Evolutionary conservation across 2,888 invertebrate species (phyloP).

Genomic region (Ornithoptera alexandrae): DNA sequence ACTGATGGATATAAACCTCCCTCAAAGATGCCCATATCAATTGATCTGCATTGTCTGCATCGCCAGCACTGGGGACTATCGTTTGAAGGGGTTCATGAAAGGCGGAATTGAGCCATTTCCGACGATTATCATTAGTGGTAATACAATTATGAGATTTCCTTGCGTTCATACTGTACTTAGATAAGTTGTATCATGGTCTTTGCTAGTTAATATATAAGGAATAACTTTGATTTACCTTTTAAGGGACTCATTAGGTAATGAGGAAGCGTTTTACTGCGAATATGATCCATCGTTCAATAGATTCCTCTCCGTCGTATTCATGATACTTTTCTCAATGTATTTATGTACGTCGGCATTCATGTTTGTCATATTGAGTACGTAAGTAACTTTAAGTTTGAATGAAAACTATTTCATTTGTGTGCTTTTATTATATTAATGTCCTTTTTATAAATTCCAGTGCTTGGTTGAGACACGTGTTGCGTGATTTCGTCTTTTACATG

Average conservation of each 20-base stretch:
- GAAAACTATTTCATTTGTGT: background rate
- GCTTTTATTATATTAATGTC: background rate
- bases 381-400: conserved; percentile 3
- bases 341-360: conserved; percentile 22
- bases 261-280: conserved; percentile 8
- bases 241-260: conserved; percentile 8
- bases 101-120: no score
- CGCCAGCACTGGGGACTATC: no score
- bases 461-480: conserved; percentile 19
- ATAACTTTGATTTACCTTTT: conserved; percentile 1
- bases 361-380: conserved; percentile 23
- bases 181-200: no score
- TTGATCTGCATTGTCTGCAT: no score
- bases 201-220: background rate
- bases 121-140: no score
- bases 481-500: conserved; percentile 6
- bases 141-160: no score
- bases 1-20: no score
- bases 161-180: no score
- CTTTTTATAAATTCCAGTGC: conserved; percentile 7
- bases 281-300: conserved; percentile 23
- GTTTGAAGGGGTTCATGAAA: no score
- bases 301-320: conserved; percentile 22
- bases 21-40: no score
- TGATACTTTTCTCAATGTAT: conserved; percentile 26